These are phyloP conservation scores for Poecile atricapillus DNA, from an alignment of 2,113 vertebrate species.

Conservation along the genomic window DNA sequence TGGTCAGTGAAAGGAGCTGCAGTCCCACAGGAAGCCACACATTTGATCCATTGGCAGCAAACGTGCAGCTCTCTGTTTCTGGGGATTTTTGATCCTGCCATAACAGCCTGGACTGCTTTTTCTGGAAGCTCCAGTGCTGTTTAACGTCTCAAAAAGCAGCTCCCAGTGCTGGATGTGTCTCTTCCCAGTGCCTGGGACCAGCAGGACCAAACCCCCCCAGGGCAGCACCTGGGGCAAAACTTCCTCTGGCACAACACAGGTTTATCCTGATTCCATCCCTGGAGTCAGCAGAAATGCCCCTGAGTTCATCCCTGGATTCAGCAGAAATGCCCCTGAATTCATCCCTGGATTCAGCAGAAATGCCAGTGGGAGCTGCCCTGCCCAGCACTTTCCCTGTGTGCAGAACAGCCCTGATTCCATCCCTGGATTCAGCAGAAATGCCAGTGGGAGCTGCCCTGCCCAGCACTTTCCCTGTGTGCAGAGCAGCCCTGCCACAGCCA, in stretches of 20 bases:
- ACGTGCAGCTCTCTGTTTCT: background rate
- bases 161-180: background rate
- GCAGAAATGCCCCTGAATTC: too few relatives aligned
- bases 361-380: rapidly evolving
- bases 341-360: too few relatives aligned
- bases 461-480: background rate
- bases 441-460: rapidly evolving
- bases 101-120: background rate
- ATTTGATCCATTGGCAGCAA: background rate
- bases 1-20: background rate
- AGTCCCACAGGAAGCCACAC: conserved; percentile 18
- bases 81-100: background rate
- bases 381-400: background rate
- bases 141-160: background rate
- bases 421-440: too few relatives aligned
- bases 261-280: background rate
- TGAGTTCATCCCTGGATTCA: too few relatives aligned
- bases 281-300: background rate
- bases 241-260: background rate
- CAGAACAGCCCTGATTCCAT: background rate
- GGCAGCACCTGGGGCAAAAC: background rate
- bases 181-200: background rate
- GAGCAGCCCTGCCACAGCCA: background rate
- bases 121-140: background rate
- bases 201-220: background rate